Conservation (phyloP, 2,113 vertebrate species). For the Rhipidura dahli region DNA sequence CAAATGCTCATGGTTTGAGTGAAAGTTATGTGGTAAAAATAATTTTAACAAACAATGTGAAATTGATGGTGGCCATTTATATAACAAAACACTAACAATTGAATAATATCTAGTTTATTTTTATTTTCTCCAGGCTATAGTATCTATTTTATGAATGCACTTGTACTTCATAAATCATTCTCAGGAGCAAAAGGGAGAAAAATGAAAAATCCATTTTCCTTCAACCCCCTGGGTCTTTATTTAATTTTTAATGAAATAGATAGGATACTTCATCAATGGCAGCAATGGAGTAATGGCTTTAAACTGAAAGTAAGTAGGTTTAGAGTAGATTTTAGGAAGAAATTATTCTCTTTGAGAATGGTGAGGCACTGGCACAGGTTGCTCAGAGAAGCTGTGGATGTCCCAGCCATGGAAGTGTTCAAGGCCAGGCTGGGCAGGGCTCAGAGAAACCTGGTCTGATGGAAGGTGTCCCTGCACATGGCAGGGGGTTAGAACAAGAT, state of each 20-base stretch:
- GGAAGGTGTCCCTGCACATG: neutral
- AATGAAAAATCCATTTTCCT: conserved; percentile 69
- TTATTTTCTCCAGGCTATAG: conserved; percentile 61
- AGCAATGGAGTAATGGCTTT: conserved; percentile 34
- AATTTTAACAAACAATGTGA: conserved; percentile 23
- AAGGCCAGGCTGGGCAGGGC: neutral
- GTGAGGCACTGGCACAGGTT: neutral
- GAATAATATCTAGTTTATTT: conserved; percentile 67
- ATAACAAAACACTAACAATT: conserved; percentile 48
- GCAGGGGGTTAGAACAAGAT: neutral
- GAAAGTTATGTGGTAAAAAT: conserved; percentile 36
- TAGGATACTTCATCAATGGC: conserved; percentile 63
- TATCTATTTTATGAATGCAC: conserved; percentile 68
- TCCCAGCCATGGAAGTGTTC: neutral
- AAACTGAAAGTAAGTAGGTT: neutral
- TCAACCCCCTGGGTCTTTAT: conserved; percentile 55
- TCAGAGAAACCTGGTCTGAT: neutral
- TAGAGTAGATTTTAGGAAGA: neutral
- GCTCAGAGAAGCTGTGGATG: neutral
- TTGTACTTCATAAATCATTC: conserved; percentile 73
- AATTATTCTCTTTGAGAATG: neutral
- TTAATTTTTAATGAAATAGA: conserved; percentile 75
- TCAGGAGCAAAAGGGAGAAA: conserved; percentile 65
- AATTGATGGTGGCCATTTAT: conserved; percentile 39
- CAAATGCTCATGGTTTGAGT: conserved; percentile 13